These are phyloP conservation scores for Magallana gigas DNA, from an alignment of 1,140 invertebrate genomes.

Conservation along the genomic window DNA sequence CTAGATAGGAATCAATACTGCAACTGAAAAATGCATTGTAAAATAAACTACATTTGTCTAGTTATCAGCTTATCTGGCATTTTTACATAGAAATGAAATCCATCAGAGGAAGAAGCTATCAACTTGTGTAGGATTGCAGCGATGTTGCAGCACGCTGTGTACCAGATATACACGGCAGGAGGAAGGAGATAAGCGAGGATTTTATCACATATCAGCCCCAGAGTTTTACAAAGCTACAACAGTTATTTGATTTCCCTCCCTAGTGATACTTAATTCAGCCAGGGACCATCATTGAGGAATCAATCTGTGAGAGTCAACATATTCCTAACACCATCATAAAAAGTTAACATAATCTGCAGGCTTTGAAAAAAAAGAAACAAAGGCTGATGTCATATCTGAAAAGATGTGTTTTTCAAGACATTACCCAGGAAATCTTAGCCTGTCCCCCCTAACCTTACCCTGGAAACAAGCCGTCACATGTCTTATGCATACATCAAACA, in stretches of 20 bases:
- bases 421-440: background rate
- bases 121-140: background rate
- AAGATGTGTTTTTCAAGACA: background rate
- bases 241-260: background rate
- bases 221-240: too few species aligned
- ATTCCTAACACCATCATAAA: slow-evolving; percentile 20
- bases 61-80: slow-evolving; percentile 1
- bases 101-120: slow-evolving; percentile 26
- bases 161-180: background rate
- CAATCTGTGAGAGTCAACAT: slow-evolving; percentile 2
- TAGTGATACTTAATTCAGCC: slow-evolving; percentile 26
- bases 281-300: background rate
- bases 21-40: slow-evolving; percentile 16
- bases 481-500: slow-evolving; percentile 1
- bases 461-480: background rate
- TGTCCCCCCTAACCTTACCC: background rate
- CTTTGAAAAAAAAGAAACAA: background rate
- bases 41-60: slow-evolving; percentile 14
- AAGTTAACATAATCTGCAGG: slow-evolving; percentile 14
- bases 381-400: background rate
- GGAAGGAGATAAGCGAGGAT: background rate
- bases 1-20: background rate
- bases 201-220: slow-evolving; percentile 7
- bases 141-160: background rate
- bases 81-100: slow-evolving; percentile 34